Evolutionary conservation across 2,113 vertebrate genomes (phyloP).

Genomic region (Girardinichthys multiradiatus): DNA sequence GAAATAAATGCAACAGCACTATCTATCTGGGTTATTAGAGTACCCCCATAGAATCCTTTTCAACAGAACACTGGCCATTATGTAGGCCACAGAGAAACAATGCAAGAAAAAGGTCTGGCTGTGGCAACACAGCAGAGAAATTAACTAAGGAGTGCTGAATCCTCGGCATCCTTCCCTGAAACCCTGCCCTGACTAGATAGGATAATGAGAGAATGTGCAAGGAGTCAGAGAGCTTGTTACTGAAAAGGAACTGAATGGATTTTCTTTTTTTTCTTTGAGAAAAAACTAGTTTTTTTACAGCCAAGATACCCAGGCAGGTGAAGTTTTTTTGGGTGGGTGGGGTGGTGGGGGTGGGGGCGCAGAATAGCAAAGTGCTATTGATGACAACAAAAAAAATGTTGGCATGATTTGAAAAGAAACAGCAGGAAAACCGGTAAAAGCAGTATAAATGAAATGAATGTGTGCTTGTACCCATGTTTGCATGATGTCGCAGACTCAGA

Average conservation of each 20-base stretch:
- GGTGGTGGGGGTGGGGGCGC: neutral
- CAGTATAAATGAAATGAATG: constrained; percentile 62
- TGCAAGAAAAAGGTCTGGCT: constrained; percentile 50
- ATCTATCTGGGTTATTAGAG: constrained; percentile 87
- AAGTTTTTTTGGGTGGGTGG: constrained; percentile 18
- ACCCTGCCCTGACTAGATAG: constrained; percentile 25
- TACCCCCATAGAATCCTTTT: constrained; percentile 74
- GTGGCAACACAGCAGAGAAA: constrained; percentile 56
- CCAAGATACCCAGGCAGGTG: constrained; percentile 23
- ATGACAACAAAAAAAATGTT: constrained; percentile 12
- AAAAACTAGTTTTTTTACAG: constrained; percentile 18
- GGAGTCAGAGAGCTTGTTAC: constrained; percentile 32
- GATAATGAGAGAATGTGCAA: constrained; percentile 61
- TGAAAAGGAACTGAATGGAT: constrained; percentile 19
- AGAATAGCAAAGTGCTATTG: constrained; percentile 27
- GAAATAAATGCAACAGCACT: constrained; percentile 84
- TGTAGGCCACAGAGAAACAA: constrained; percentile 83
- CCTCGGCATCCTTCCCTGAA: constrained; percentile 19
- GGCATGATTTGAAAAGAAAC: constrained; percentile 48
- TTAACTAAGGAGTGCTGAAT: constrained; percentile 60
- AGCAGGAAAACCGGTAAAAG: constrained; percentile 39
- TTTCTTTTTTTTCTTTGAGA: constrained; percentile 29
- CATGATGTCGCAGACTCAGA: constrained; percentile 56
- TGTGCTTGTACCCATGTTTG: constrained; percentile 61
- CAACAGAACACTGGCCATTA: constrained; percentile 79